A percentile compares a stretch with the other conserved stretches of the same genome.
Evolutionary conservation across 2,888 invertebrate genomes (phyloP).

Genomic region (Baronia brevicornis): DNA sequence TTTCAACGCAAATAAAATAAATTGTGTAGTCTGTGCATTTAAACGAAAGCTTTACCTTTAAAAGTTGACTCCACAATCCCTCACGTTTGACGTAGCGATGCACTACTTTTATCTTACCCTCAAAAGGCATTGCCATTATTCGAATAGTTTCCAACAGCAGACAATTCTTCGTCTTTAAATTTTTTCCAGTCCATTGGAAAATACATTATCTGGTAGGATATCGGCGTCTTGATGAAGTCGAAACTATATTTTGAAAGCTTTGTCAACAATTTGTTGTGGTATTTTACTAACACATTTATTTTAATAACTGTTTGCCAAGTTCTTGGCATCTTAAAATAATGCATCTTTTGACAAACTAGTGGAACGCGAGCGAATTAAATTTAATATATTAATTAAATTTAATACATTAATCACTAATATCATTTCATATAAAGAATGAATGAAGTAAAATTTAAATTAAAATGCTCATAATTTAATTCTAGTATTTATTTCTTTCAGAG

Average conservation of each 20-base stretch:
- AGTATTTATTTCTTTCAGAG: too few species aligned
- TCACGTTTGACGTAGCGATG: conserved; percentile 31
- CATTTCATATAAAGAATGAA: too few species aligned
- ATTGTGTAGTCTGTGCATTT: conserved; percentile 15
- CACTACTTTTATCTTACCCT: conserved; percentile 37
- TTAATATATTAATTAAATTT: too few species aligned
- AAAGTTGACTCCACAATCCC: conserved; percentile 31
- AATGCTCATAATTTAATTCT: too few species aligned
- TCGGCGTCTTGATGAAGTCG: conserved; percentile 11
- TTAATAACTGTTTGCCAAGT: too few species aligned
- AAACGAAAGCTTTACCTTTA: conserved; percentile 28
- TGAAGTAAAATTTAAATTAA: background rate
- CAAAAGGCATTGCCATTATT: conserved; percentile 40
- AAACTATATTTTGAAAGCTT: too few species aligned
- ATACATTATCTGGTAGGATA: conserved; percentile 28
- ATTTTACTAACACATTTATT: too few species aligned
- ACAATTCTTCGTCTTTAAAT: conserved; percentile 26
- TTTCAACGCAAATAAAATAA: conserved; percentile 19
- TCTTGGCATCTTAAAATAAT: too few species aligned
- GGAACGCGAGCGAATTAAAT: too few species aligned
- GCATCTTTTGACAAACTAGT: too few species aligned
- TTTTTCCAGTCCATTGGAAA: conserved; percentile 28
- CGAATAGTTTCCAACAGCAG: conserved; percentile 22
- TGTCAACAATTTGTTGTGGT: too few species aligned
- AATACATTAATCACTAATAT: too few species aligned